phyloP scores from a whole-genome alignment of 1,140 invertebrate species.

The Pseudobourletiella spinata region DNA sequence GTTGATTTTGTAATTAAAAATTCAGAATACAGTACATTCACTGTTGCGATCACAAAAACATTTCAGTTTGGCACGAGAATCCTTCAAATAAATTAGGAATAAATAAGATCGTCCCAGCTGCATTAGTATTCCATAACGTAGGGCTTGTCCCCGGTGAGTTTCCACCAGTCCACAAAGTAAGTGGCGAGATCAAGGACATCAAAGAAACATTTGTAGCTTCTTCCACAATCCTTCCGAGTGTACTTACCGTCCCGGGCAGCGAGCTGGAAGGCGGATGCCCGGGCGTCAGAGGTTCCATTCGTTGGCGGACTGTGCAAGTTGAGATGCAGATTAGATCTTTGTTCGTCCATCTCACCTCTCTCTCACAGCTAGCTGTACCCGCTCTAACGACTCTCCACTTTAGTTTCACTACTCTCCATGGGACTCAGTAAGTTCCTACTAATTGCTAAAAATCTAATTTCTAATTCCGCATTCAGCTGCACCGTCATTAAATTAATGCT shows the following conservation, averaged over 20 bases:
- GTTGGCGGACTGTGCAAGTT: background rate
- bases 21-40: background rate
- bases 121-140: conserved; percentile 21
- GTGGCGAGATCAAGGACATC: conserved; percentile 26
- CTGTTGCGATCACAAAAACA: background rate
- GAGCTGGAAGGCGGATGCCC: conserved; percentile 7
- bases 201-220: conserved; percentile 27
- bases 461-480: too few species aligned
- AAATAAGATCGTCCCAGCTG: too few species aligned
- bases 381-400: too few species aligned
- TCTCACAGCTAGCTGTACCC: too few species aligned
- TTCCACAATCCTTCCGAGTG: conserved; percentile 23
- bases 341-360: too few species aligned
- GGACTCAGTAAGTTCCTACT: too few species aligned
- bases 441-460: too few species aligned
- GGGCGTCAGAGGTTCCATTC: conserved; percentile 2
- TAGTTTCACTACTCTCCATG: too few species aligned
- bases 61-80: background rate
- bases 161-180: conserved; percentile 32
- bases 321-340: too few species aligned
- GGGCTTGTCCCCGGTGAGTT: conserved; percentile 20
- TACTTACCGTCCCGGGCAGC: conserved; percentile 31
- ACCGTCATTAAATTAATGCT: too few species aligned
- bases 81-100: background rate
- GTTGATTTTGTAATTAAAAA: background rate